Conservation (phyloP, 2,888 invertebrate genomes). For the Xylocampa areola region DNA sequence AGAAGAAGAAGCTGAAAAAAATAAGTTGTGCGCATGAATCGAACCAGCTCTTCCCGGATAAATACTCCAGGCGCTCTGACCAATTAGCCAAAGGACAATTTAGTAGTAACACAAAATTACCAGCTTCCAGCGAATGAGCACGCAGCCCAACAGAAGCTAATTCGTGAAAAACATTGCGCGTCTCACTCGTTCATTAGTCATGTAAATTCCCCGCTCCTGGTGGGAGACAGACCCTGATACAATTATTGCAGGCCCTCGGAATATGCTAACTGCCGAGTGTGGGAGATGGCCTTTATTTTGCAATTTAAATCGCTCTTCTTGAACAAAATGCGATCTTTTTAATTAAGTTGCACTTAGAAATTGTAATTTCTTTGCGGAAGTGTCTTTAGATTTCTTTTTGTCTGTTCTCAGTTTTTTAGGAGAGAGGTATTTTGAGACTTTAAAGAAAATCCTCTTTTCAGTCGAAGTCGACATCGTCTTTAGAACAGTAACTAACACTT, state of each 20-base stretch:
- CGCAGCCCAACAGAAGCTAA: constrained; percentile 49
- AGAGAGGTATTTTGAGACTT: neutral
- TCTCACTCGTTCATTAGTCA: constrained; percentile 73
- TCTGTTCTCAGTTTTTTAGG: neutral
- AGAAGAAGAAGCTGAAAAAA: no score
- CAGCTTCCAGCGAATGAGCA: constrained; percentile 35
- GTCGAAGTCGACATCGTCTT: no score
- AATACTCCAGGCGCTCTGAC: no score
- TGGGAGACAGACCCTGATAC: constrained; percentile 63
- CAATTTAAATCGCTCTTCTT: constrained; percentile 50
- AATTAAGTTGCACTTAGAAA: constrained; percentile 52
- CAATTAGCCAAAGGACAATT: neutral
- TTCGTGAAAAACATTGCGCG: constrained; percentile 71
- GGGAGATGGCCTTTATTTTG: constrained; percentile 59
- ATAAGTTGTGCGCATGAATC: no score
- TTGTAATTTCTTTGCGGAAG: constrained; percentile 42
- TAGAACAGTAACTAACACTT: no score
- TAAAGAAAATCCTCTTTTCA: no score
- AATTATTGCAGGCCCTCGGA: constrained; percentile 75
- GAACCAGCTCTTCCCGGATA: no score
- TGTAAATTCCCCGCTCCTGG: constrained; percentile 72
- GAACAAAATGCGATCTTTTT: constrained; percentile 44
- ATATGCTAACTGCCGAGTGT: constrained; percentile 70
- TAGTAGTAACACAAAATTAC: constrained; percentile 3
- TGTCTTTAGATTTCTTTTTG: constrained; percentile 8